phyloP scores from a whole-genome alignment of 2,797 vertebrate species.

The Sandelia bainsii region DNA sequence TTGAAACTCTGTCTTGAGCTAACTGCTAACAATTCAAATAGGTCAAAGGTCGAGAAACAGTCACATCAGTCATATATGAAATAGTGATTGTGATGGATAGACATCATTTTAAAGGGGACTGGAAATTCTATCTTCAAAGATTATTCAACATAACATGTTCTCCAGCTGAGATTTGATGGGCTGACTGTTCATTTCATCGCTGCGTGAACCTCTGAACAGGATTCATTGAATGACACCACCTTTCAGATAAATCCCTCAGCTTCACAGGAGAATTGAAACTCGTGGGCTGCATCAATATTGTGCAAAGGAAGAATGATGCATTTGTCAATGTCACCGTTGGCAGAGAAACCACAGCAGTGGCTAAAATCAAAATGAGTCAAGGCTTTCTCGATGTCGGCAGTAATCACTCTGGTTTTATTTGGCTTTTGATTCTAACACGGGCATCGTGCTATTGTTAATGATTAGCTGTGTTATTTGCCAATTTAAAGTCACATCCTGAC shows the following conservation, averaged over 20 bases:
- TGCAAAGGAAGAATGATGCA: conserved; percentile 33
- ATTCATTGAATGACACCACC: conserved; percentile 33
- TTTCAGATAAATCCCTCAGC: background rate
- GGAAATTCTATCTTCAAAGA: background rate
- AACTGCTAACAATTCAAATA: no score
- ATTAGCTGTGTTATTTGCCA: conserved; percentile 5
- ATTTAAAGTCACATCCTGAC: conserved; percentile 23
- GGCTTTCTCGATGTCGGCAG: background rate
- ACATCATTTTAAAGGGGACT: background rate
- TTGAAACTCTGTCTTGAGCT: no score
- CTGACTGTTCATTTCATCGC: conserved; percentile 15
- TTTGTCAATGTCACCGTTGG: conserved; percentile 49
- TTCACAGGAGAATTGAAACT: conserved; percentile 8
- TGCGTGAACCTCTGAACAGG: background rate
- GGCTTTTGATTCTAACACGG: conserved; percentile 7
- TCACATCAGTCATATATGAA: background rate
- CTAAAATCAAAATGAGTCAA: conserved; percentile 43
- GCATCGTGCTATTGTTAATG: conserved; percentile 16
- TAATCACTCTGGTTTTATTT: conserved; percentile 35
- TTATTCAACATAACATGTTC: conserved; percentile 2
- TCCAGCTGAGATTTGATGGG: conserved; percentile 22
- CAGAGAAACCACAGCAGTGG: conserved; percentile 27
- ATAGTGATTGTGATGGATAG: conserved; percentile 22
- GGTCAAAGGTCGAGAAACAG: no score
- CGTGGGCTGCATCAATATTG: conserved; percentile 23